Evolutionary conservation across 2,888 invertebrate genomes (phyloP), one percentile per base, ranked within the genome.

Genomic region (Drosophila quinaria): DNA sequence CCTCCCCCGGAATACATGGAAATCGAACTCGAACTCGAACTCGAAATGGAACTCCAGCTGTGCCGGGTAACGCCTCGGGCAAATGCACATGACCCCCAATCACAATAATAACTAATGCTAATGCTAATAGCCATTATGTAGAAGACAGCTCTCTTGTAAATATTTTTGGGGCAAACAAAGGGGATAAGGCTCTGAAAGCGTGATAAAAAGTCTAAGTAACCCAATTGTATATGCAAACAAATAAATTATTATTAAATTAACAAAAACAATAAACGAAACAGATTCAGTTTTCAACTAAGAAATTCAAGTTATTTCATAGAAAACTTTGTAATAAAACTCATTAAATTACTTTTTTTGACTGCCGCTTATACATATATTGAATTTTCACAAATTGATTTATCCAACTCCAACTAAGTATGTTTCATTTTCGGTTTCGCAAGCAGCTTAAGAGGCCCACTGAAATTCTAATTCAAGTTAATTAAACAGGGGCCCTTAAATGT

Each of bases 381-480:
- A 11, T 19, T 42, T 42, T 19, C 42, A 19, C 19, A 42, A 19
- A 42, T 42, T 42, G 19, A 42, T 42, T 19, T 19, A 17, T 42
- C 10, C 11, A 42, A 42, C 37, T 15, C 9, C 10, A 33, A n/a
- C 31, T 11, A 54, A 54, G 13, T 17, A 19, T 35, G 33, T 35
- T 13, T 35, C 13, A 19, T 11, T 22, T 47, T 29, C 11, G 37
- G 5, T 25, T 33, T 49, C 13, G 31, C 13, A 17, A 49, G 39
- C 49, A 47, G 17, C 10, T 29, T 47, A 52, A 61, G 39, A 56
- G 42, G 33, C 63, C 56, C 66, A 59, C 58, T 49, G 60, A 75
- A 85, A 74, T 88, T 88, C 84, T 84, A 89, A 84, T 87, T 87
- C 84, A 65, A 73, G 69, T 89, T 84, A 84, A 84, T 84, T 84